Evolutionary conservation across 1,140 invertebrate species (phyloP), one percentile per base, ranked within the genome.

Genomic region (Heliconius eleuchia): DNA sequence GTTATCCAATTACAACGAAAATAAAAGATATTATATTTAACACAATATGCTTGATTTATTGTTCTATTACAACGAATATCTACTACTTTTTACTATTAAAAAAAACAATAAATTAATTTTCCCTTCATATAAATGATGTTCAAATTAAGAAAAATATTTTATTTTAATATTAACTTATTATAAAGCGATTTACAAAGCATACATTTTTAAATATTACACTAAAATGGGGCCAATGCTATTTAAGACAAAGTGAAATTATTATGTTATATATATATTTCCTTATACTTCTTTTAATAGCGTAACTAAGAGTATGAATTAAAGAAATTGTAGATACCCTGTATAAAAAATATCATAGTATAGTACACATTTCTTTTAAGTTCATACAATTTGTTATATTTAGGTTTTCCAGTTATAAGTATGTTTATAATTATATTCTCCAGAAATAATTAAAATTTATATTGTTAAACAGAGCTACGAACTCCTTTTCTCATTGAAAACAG

Each of bases 291-390:
- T 66, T 16, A 5, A 30, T 9, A 30, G 23, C 13, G 23, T 30
- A 30, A 66, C 23, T 66, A 27, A 66, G 23, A 66, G 60, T 13
- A 66, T 27, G n/a, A 66, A 66, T 66, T 66, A 66, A 30, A 66
- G 23, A 66, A 30, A 66, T 66, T 30, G n/a, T 60, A 23, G 11
- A 30, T 66, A 66, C 60, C 60, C 60, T 66, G 60, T 66, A 30
- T 66, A 66, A 66, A 66, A 66, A 66, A 66, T 66, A 66, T 30
- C 60, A 66, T 66, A 66, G 16, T 66, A 66, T 66, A 66, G 16
- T 66, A 66, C 23, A 30, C 1, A 30, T 66, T 66, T 27, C 27
- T 30, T 27, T 23, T 30, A 30, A 13, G 55, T 60, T 46, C 9
- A 30, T 27, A 27, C n/a, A 73, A 73, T 37, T 11, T 11, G 71